Evolutionary conservation across 1,140 invertebrate species (phyloP).

Genomic region (Metaphire vulgaris): DNA sequence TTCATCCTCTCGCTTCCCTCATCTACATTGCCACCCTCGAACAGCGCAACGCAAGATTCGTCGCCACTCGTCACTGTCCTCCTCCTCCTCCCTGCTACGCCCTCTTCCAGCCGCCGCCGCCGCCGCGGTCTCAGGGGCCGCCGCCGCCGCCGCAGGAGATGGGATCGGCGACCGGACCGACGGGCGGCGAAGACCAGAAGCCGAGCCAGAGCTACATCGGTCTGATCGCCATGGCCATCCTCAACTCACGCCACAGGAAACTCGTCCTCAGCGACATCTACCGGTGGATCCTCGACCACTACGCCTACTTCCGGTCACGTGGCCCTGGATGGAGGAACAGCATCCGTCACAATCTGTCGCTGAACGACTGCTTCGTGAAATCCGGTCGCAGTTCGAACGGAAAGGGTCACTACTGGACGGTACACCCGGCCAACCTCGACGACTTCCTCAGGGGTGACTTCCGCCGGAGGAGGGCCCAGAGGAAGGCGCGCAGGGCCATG

Average conservation of each 20-base stretch:
- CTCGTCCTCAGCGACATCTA: constrained; percentile 96
- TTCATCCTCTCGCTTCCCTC: no score
- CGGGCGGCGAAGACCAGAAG: constrained; percentile 88
- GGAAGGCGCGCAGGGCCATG: no score
- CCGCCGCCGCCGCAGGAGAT: no score
- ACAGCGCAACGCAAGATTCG: no score
- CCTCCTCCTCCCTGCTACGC: no score
- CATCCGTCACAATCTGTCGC: constrained; percentile 69
- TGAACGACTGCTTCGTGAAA: constrained; percentile 98
- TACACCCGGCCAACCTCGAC: constrained; percentile 93
- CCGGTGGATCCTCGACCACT: constrained; percentile 94
- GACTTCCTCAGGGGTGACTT: constrained; percentile 93
- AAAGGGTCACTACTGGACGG: constrained; percentile 69
- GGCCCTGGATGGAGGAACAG: constrained; percentile 68
- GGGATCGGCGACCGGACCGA: no score
- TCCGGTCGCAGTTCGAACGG: constrained; percentile 60
- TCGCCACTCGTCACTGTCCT: no score
- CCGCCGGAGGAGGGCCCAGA: no score
- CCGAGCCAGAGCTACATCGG: constrained; percentile 92
- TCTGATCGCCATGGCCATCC: constrained; percentile 78
- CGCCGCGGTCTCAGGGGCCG: no score
- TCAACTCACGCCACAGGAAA: constrained; percentile 85
- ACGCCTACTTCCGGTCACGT: constrained; percentile 89
- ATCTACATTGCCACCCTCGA: no score
- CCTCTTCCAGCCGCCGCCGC: no score